Base-by-base conservation (phyloP, 2,888 invertebrate species). In the Chrysomela aeneicollis region DNA sequence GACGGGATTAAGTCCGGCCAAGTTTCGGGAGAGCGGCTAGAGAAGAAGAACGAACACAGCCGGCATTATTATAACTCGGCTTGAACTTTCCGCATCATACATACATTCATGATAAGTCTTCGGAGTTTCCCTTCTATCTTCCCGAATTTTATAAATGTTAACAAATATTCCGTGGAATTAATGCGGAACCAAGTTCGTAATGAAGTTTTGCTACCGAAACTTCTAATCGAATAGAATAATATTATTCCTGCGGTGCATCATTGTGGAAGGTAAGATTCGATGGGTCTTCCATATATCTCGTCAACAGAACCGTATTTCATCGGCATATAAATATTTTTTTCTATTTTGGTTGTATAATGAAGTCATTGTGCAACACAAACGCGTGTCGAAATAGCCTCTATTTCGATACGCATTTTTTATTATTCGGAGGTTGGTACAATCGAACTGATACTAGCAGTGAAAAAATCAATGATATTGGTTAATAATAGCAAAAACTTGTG, bases 61-160 rank as follows among this genome's bases (percentile, higher is more conserved):
- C 75, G 77, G 79, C 78, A 79, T 79, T 79, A 80, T 79, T 79
- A 80, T 79, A 79, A 79, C 78, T 79, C 73, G 74, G 71, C 70
- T 32, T 71, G 73, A 79, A 78, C 76, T 80, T 75, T 71, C 70
- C 66, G 73, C 77, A 75, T 78, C 79, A 80, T 80, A 78, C 79
- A 80, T 80, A 79, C 79, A 80, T 79, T 79, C 80, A 80, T 79
- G 78, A 78, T 76, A 73, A 75, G 76, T 72, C 73, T 68, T 64
- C 18, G 49, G 60, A 72, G 66, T 71, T 74, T 65, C 61, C 61
- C 61, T 66, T 51, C 63, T 49, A 53, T 66, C 65, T 67, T 66
- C 67, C 64, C 64, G 72, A 72, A 72, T 77, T 76, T 77, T 73
- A 75, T 75, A 70, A 73, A 74, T 70, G 72, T 70, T 71, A 74